These are phyloP conservation scores for Balaenoptera acutorostrata DNA, from an alignment of 2,113 vertebrate species.

Conservation along the genomic window DNA sequence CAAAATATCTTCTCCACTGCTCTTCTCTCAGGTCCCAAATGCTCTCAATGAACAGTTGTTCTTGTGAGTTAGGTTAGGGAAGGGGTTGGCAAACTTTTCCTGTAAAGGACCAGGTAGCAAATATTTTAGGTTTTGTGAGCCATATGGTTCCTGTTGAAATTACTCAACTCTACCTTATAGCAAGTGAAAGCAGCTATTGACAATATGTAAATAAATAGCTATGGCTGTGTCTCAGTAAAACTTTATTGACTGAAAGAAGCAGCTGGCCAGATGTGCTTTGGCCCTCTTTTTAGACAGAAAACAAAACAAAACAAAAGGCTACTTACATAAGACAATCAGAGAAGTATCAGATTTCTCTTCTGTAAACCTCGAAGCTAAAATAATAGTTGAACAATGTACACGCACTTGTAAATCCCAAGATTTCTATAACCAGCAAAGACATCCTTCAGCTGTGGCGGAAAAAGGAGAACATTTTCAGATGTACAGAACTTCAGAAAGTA, in stretches of 20 bases:
- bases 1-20: not conserved
- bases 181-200: not conserved
- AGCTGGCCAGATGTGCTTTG: not conserved
- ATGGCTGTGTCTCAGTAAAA: not conserved
- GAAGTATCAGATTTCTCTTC: not conserved
- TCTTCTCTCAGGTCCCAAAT: not conserved
- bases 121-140: not conserved
- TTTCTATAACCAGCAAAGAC: not conserved
- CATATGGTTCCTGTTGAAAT: not conserved
- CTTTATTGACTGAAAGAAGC: constrained; percentile 17
- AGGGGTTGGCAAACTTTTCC: accelerated
- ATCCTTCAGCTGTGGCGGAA: not conserved
- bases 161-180: not conserved
- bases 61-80: not conserved
- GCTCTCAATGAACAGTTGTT: not conserved
- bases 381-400: not conserved
- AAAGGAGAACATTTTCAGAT: not conserved
- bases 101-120: not conserved
- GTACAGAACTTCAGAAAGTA: not conserved
- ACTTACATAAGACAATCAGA: not conserved
- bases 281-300: not conserved
- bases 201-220: not conserved
- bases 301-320: not conserved
- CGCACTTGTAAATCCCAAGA: not conserved
- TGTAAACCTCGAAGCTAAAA: not conserved